Evolutionary conservation across 2,797 vertebrate genomes (phyloP), one percentile per base, ranked within the genome.

Genomic region (Sebastes ruberrimus): DNA sequence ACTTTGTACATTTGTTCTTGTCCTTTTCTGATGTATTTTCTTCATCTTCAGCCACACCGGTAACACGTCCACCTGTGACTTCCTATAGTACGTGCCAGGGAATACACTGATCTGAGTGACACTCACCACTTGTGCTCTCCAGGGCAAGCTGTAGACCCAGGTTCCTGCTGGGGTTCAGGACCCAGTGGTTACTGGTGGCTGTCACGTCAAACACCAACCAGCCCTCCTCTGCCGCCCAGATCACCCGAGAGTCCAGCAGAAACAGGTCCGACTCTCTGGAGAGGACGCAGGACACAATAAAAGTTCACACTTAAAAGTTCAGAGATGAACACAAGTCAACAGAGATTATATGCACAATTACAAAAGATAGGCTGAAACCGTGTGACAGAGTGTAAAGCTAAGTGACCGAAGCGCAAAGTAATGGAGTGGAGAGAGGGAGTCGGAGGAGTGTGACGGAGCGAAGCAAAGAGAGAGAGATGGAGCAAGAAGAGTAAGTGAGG

Each of bases 151-250:
- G 98, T 28, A 99, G 95, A 63, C 98, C 98, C 18, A 99, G 95
- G 83, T 99, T 99, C 86, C 97, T 97, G 13, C 96, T 96, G 0
- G 98, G 98, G 86, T 99, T 98, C 87, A 99, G 95, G 81, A 99
- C 98, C 98, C 98, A 99, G 93, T 98, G 98, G 94, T 99, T 99
- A 82, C 98, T 99, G 87, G 98, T 99, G 66, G 96, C 97, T 0
- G 98, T 99, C 61, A 99, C 97, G 82, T 99, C 98, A 30, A 99
- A 99, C 86, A 99, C 98, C 92, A 99, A 90, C 98, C 98, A 99
- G 56, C 98, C 98, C 86, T 99, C 98, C 91, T 99, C 97, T 0
- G 96, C 97, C 0, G 98, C 98, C 98, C 98, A 99, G 93, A 99
- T 98, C 11, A 97, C 97, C 53, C 98, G 95, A 1, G 97, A 97